phyloP scores from a whole-genome alignment of 30 jellyfish, hydroid and myxozoan genomes.

The Aurelia aurita complex sp. Pacific region DNA sequence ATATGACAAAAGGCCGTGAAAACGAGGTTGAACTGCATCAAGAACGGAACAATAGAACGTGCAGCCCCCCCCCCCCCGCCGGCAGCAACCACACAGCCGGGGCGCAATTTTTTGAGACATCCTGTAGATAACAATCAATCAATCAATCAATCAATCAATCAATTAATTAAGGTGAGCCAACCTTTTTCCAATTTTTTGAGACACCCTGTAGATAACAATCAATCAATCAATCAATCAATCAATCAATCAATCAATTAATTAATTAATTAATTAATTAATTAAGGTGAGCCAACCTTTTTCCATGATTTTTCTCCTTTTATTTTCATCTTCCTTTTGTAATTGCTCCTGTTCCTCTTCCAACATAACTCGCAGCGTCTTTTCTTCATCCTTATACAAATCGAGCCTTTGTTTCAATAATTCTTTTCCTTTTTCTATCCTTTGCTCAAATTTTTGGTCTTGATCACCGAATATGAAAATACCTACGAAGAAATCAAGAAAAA shows the following conservation, averaged over 20 bases:
- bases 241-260: neutral
- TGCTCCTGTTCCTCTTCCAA: constrained; percentile 84
- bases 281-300: constrained; percentile 39
- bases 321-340: constrained; percentile 62
- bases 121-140: too few relatives aligned
- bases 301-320: constrained; percentile 69
- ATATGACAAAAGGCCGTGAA: too few relatives aligned
- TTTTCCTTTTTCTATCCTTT: constrained; percentile 39
- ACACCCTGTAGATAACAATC: too few relatives aligned
- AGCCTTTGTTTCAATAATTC: constrained; percentile 37
- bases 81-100: too few relatives aligned
- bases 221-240: neutral
- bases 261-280: neutral
- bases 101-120: too few relatives aligned
- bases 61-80: too few relatives aligned
- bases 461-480: constrained; percentile 75
- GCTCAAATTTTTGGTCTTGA: constrained; percentile 62
- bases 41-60: too few relatives aligned
- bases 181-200: too few relatives aligned
- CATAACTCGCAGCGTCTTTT: constrained; percentile 75
- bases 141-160: neutral
- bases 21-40: too few relatives aligned
- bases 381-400: constrained; percentile 76
- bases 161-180: too few relatives aligned
- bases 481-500: neutral